These are phyloP conservation scores for Peromyscus aztecus DNA, from an alignment of 2,797 vertebrate species.

Conservation along the genomic window DNA sequence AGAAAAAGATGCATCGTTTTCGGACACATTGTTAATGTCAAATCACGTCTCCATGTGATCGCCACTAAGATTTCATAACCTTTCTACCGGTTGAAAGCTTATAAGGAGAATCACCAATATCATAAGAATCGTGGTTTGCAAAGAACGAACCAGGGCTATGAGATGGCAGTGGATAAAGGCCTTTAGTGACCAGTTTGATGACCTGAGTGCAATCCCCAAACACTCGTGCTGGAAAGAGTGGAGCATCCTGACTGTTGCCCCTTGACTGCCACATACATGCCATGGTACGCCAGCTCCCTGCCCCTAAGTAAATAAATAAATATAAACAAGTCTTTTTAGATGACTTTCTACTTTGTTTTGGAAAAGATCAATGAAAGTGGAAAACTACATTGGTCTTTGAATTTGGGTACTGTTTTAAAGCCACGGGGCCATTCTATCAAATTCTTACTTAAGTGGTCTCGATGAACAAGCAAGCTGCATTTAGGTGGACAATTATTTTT, in stretches of 20 bases:
- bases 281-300: not conserved
- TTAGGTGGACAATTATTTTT: slow-evolving; percentile 24
- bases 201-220: not conserved
- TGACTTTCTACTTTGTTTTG: not conserved
- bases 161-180: not conserved
- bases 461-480: not conserved
- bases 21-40: not conserved
- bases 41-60: not conserved
- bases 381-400: not conserved
- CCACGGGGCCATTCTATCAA: not conserved
- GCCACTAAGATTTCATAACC: not conserved
- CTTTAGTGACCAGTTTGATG: not conserved
- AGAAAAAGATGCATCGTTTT: not conserved
- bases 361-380: not conserved
- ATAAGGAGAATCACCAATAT: not conserved
- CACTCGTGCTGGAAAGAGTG: too few relatives aligned
- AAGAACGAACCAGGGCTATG: not conserved
- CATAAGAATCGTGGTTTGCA: not conserved
- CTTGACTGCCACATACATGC: not conserved
- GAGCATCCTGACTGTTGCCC: not conserved
- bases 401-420: not conserved
- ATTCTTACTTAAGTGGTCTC: slow-evolving; percentile 21
- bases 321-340: not conserved
- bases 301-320: not conserved
- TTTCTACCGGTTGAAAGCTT: not conserved